Conservation (phyloP, 2,113 vertebrate genomes). For the Rhinolophus sinicus region DNA sequence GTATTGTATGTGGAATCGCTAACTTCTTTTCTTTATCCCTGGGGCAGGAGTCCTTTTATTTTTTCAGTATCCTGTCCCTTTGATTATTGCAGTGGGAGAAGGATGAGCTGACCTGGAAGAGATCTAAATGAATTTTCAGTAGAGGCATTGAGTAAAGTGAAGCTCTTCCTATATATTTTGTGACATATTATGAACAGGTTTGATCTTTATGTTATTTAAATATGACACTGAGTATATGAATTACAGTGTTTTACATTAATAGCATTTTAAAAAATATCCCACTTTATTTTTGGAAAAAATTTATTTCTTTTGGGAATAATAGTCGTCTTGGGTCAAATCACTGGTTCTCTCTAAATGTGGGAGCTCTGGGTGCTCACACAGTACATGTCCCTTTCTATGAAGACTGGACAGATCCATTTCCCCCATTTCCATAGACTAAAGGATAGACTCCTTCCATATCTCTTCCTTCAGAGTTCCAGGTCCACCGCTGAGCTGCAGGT, state of each 20-base stretch:
- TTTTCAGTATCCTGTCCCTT: background rate
- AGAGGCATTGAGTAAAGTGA: background rate
- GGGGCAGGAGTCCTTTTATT: background rate
- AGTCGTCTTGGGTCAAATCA: background rate
- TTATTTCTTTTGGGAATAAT: background rate
- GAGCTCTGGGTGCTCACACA: background rate
- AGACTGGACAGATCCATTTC: background rate
- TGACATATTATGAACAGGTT: background rate
- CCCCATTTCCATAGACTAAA: background rate
- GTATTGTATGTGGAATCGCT: background rate
- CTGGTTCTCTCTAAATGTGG: background rate
- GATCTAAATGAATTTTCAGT: conserved; percentile 13
- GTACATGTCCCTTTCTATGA: rapidly evolving
- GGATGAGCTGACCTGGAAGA: background rate
- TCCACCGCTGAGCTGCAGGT: background rate
- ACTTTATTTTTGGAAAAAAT: background rate
- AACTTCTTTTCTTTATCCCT: background rate
- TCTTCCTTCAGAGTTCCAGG: background rate
- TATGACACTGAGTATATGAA: background rate
- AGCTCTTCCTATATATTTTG: background rate
- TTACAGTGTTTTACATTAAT: background rate
- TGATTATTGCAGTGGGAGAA: background rate
- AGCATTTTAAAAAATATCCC: background rate
- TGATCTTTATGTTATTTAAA: conserved; percentile 33
- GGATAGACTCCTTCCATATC: background rate